A percentile compares a stretch with the other conserved stretches of the same genome.
Conservation (phyloP, 2,888 invertebrate genomes). For the Mechanitis mazaeus region DNA sequence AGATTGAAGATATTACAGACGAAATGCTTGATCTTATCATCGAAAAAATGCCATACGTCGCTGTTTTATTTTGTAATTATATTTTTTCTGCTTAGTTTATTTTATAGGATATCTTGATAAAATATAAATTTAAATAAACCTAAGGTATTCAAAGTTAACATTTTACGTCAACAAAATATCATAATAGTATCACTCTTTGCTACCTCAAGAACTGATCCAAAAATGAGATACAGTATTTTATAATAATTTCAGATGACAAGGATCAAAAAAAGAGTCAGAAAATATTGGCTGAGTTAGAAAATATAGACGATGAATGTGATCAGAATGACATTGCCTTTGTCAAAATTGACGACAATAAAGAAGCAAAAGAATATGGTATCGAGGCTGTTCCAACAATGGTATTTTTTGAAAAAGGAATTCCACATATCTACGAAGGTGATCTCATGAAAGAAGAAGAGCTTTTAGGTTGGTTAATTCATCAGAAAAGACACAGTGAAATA, state of each 20-base stretch:
- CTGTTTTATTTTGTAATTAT: constrained; percentile 92
- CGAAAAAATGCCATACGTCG: constrained; percentile 91
- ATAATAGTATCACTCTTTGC: constrained; percentile 35
- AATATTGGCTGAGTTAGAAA: constrained; percentile 88
- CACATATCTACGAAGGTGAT: constrained; percentile 88
- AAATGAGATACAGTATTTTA: constrained; percentile 71
- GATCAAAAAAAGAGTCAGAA: constrained; percentile 94
- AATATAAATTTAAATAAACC: neutral
- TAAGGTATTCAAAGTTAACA: constrained; percentile 20
- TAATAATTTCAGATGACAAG: constrained; percentile 84
- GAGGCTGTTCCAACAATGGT: constrained; percentile 89
- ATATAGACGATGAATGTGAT: constrained; percentile 95
- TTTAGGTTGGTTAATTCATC: constrained; percentile 92
- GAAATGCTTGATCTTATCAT: constrained; percentile 95
- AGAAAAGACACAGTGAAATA: constrained; percentile 92
- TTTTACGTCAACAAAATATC: constrained; percentile 37
- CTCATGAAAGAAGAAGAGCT: constrained; percentile 93
- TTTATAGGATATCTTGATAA: neutral
- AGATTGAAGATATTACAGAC: constrained; percentile 95
- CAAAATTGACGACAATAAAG: constrained; percentile 91
- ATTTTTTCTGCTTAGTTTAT: constrained; percentile 13
- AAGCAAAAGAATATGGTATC: constrained; percentile 93
- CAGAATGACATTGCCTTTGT: constrained; percentile 94
- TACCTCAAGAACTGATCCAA: constrained; percentile 67
- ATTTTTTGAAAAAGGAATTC: constrained; percentile 83